These are phyloP conservation scores for Holothuria leucospilota DNA, from an alignment of 53 echinoderm and acorn worm genomes.

Conservation along the genomic window DNA sequence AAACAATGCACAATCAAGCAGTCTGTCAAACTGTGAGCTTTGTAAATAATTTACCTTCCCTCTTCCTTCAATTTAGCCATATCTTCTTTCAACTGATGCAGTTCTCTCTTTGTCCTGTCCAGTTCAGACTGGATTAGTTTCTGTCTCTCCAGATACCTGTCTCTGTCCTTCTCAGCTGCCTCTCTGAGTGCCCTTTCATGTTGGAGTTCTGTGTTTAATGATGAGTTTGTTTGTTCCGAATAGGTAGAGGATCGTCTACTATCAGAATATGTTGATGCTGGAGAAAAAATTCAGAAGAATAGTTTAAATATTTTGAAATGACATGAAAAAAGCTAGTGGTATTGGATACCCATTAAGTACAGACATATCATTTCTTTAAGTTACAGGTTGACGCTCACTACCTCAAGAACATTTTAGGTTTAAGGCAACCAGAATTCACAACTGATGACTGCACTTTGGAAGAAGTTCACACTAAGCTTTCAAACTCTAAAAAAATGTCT, in stretches of 20 bases:
- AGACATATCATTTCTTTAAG: too few species aligned
- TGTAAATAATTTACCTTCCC: conserved; percentile 41
- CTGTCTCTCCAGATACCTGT: conserved; percentile 47
- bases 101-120: conserved; percentile 70
- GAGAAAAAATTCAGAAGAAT: not conserved
- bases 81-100: conserved; percentile 49
- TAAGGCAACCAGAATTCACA: too few species aligned
- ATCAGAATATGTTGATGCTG: conserved; percentile 21
- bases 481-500: too few species aligned
- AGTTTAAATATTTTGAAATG: too few species aligned
- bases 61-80: conserved; percentile 60
- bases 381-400: too few species aligned
- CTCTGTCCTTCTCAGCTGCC: conserved; percentile 51
- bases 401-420: too few species aligned
- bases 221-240: conserved; percentile 7
- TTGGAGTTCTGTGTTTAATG: conserved; percentile 10
- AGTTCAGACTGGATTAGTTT: conserved; percentile 66
- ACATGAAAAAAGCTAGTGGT: too few species aligned
- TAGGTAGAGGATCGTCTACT: conserved; percentile 17
- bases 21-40: too few species aligned
- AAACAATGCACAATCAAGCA: too few species aligned
- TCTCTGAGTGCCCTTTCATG: conserved; percentile 4
- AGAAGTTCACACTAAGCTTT: too few species aligned
- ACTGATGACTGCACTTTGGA: too few species aligned
- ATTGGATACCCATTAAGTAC: too few species aligned